phyloP scores from a whole-genome alignment of 2,888 invertebrate species.

The Ormyrus labotus region DNA sequence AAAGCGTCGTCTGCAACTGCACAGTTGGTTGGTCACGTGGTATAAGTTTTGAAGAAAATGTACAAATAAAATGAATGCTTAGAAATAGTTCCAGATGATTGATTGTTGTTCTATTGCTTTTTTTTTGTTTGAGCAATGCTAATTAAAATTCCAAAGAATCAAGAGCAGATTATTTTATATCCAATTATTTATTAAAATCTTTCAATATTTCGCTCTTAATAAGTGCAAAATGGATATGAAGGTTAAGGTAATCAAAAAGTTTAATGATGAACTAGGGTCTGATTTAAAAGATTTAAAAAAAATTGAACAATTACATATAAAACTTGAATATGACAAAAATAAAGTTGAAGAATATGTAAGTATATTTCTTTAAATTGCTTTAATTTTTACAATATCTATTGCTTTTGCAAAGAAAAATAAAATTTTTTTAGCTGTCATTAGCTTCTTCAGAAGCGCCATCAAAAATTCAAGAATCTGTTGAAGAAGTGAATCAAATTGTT shows the following conservation, averaged over 20 bases:
- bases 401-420: neutral
- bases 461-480: conserved; percentile 81
- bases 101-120: neutral
- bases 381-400: neutral
- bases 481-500: conserved; percentile 79
- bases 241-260: conserved; percentile 75
- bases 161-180: too few relatives aligned
- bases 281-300: conserved; percentile 78
- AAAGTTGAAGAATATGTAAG: conserved; percentile 76
- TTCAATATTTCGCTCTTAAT: neutral
- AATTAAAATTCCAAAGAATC: neutral
- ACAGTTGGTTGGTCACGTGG: conserved; percentile 8
- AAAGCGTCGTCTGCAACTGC: too few relatives aligned
- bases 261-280: conserved; percentile 78
- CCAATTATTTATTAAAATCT: neutral
- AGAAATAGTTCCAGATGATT: neutral
- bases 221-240: conserved; percentile 67
- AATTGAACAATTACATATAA: conserved; percentile 76
- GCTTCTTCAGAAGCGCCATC: conserved; percentile 81
- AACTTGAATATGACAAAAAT: conserved; percentile 73
- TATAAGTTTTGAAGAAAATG: conserved; percentile 1
- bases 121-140: neutral
- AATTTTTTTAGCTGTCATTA: conserved; percentile 79
- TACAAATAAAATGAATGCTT: neutral
- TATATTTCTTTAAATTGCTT: conserved; percentile 38